These are phyloP conservation scores for Hyperopisus bebe DNA, from an alignment of 2,113 vertebrate species.

Conservation along the genomic window DNA sequence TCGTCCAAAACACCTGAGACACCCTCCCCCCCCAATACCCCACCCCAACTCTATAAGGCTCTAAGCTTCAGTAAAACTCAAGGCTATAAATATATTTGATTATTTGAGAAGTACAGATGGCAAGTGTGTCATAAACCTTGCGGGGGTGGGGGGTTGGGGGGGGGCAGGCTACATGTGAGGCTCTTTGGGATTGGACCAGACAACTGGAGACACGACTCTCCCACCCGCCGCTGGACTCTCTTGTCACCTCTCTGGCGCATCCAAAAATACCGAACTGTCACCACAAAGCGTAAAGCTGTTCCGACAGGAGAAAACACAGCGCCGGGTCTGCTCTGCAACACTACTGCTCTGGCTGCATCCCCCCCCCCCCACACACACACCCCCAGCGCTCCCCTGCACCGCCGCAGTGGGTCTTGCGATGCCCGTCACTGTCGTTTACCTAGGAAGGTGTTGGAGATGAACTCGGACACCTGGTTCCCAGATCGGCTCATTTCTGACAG, in stretches of 20 bases:
- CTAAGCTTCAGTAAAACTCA: neutral
- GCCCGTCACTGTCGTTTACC: constrained; percentile 64
- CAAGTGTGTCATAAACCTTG: neutral
- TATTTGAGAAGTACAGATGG: neutral
- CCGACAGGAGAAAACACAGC: neutral
- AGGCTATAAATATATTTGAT: neutral
- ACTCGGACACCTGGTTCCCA: constrained; percentile 97
- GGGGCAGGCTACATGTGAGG: neutral
- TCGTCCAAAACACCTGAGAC: constrained; percentile 28
- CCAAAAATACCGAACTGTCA: neutral
- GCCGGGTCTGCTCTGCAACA: neutral
- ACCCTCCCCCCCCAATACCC: neutral
- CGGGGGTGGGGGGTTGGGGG: neutral
- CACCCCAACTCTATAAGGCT: neutral
- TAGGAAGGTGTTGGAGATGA: constrained; percentile 97
- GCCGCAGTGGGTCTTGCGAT: neutral
- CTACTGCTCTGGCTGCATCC: neutral
- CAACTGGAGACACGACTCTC: neutral
- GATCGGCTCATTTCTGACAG: constrained; percentile 98
- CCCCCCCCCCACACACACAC: neutral
- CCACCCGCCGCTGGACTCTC: neutral
- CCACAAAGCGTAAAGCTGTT: neutral
- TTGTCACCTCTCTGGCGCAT: neutral
- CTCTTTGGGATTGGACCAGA: neutral
- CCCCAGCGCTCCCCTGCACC: neutral